Base-by-base conservation (phyloP, 2,888 invertebrate species). In the Ganaspis brasiliensis region DNA sequence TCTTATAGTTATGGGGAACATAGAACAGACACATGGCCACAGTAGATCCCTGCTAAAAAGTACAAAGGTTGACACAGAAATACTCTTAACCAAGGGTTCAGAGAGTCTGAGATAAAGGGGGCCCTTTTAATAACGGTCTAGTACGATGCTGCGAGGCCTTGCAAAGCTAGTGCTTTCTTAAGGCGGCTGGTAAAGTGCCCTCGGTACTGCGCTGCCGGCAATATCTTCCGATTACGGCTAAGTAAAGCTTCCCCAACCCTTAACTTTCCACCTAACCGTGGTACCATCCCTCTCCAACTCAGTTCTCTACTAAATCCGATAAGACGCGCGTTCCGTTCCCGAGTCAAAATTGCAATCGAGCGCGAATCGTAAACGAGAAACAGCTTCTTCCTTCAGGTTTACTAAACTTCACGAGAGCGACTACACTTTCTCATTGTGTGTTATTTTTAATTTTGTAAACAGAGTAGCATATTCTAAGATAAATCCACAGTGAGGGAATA, bases 201-300 rank as follows among this genome's bases (percentile, higher is more conserved):
- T 86, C 85, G 88, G 89, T 89, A 87, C 89, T 87, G 87, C 86
- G 88, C 89, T 88, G 86, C 88, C 83, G 87, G 91, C 91, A 91
- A 91, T 91, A 91, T 91, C 91, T 91, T 90, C 90, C 90, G 90
- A 91, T 91, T 91, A 91, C 87, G 89, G 89, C 89, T 89, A 90
- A 91, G 90, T 91, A 90, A 91, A 91, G 88, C 89, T 85, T 75
- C 87, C 82, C n/a, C 45, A 45, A 83, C 83, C 86, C 85, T 85
- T 83, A 87, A 87, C 87, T 84, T 82, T 84, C 83, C 82, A 82
- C 85, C 82, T 83, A 85, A 86, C 86, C 84, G 73, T 84, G 83
- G 79, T 82, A 85, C 79, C 77, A 75, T 70, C 67, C 74, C 77
- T 78, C 74, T 78, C 72, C 72, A 73, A 76, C 75, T 72, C 72